Evolutionary conservation across 2,113 vertebrate genomes (phyloP).

Genomic region (Tetrax tetrax): DNA sequence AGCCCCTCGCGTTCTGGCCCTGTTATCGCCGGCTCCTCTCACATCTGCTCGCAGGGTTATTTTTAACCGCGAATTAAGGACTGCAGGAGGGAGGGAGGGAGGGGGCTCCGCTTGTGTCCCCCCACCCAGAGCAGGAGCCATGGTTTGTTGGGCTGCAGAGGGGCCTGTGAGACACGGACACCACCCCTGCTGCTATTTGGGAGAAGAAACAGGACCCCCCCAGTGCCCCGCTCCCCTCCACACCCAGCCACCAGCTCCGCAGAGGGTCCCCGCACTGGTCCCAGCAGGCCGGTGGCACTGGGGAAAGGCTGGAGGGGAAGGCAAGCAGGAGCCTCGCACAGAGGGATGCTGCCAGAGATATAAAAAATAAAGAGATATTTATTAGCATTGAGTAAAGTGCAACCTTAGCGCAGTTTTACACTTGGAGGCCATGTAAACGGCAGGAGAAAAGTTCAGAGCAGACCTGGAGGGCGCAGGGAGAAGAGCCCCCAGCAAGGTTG

Average conservation of each 20-base stretch:
- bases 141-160: not conserved
- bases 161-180: not conserved
- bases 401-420: not conserved
- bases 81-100: not conserved
- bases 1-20: slow-evolving; percentile 1
- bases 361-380: slow-evolving; percentile 34
- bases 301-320: not conserved
- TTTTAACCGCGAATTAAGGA: slow-evolving; percentile 43
- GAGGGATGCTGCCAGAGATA: not conserved
- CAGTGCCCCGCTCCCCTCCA: accelerated
- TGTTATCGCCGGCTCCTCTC: not conserved
- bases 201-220: accelerated
- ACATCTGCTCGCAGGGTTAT: slow-evolving; percentile 45
- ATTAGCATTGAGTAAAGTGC: not conserved
- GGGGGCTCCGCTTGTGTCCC: not conserved
- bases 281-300: not conserved
- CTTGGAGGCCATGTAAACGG: accelerated
- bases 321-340: not conserved
- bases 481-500: not conserved
- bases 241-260: not conserved
- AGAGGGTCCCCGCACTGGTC: not conserved
- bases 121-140: not conserved
- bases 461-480: not conserved
- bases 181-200: not conserved
- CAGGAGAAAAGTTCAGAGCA: not conserved